Conservation (phyloP, 2,113 vertebrate genomes). For the Edolisoma coerulescens region DNA sequence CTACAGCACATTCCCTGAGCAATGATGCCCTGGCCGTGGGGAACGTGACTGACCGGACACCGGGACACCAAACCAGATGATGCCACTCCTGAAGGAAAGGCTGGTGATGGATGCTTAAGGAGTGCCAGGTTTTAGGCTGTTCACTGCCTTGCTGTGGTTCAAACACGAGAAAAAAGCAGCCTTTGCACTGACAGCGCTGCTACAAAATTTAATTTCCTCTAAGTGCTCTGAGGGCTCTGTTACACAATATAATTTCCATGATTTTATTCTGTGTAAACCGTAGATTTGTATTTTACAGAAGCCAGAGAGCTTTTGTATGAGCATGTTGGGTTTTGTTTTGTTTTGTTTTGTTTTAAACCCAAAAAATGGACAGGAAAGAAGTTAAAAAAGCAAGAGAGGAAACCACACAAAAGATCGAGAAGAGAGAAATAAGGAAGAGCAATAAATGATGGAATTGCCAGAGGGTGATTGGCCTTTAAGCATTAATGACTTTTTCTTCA, state of each 20-base stretch:
- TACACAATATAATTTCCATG: neutral
- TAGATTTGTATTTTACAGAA: neutral
- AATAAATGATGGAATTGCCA: neutral
- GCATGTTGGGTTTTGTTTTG: neutral
- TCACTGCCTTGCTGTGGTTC: neutral
- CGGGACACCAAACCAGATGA: fast-evolving
- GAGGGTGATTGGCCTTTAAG: conserved; percentile 24
- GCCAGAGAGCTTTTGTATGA: neutral
- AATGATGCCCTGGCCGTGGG: fast-evolving
- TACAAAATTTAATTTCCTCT: neutral
- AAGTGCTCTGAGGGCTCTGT: neutral
- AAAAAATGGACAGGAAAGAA: neutral
- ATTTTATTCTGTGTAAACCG: neutral
- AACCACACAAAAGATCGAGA: neutral
- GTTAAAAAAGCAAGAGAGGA: neutral
- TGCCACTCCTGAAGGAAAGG: neutral
- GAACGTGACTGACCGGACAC: neutral
- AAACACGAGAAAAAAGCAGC: neutral
- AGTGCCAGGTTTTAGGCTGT: neutral
- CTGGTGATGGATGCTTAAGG: neutral
- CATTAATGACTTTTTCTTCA: conserved; percentile 10
- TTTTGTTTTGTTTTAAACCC: too few species aligned
- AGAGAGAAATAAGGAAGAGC: neutral
- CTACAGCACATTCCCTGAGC: fast-evolving
- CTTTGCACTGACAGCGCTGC: neutral